Evolutionary conservation across 2,888 invertebrate genomes (phyloP).

Genomic region (Ophion ellenae): DNA sequence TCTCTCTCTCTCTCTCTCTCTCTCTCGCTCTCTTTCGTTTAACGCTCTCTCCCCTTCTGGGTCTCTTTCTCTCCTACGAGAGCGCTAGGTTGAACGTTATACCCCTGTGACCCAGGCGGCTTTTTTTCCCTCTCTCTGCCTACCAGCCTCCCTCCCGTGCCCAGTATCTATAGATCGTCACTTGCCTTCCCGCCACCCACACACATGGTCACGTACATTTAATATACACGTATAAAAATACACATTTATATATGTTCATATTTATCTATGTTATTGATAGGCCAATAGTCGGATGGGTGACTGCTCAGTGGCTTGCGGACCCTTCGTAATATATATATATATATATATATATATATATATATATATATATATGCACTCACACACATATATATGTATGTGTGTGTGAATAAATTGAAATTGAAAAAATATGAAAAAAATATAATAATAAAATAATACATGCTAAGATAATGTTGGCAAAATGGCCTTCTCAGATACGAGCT

Average conservation of each 20-base stretch:
- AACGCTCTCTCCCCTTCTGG: not conserved
- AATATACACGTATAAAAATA: not conserved
- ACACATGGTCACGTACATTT: constrained; percentile 24
- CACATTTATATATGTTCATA: constrained; percentile 1
- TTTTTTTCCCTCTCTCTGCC: constrained; percentile 38
- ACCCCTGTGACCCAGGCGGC: constrained; percentile 7
- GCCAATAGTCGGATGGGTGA: too few species aligned
- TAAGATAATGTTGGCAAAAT: constrained; percentile 49
- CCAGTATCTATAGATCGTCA: constrained; percentile 7
- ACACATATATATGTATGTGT: too few species aligned
- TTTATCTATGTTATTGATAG: not conserved
- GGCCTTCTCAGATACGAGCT: constrained; percentile 41
- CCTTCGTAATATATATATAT: not conserved
- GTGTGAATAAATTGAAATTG: not conserved
- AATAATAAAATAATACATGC: not conserved
- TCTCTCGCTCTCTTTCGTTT: constrained; percentile 5
- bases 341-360: not conserved
- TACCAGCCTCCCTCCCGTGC: not conserved
- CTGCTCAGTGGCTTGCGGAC: too few species aligned
- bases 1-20: constrained; percentile 20
- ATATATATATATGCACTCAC: too few species aligned
- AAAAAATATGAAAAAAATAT: too few species aligned
- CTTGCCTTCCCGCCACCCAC: constrained; percentile 45
- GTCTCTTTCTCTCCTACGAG: constrained; percentile 24
- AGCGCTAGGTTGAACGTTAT: constrained; percentile 20